Base-by-base conservation (phyloP, 2,113 vertebrate genomes). In the Oplegnathus fasciatus region DNA sequence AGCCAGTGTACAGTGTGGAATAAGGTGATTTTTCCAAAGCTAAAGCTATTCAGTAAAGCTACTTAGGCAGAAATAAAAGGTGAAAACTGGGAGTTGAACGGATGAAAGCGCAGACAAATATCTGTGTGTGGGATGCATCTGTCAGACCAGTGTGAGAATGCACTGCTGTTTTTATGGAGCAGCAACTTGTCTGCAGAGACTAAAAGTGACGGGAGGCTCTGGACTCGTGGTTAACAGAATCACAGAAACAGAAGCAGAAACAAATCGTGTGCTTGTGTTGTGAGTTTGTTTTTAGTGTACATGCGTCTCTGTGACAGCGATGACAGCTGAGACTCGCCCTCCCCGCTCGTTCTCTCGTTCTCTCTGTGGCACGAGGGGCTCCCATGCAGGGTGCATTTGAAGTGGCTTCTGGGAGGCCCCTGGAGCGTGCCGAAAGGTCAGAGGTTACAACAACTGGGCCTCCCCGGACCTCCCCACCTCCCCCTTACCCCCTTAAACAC, bases 391-490 rank as follows among this genome's bases (percentile, higher is more conserved):
- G 65, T 87, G 86, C 86, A 88, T 95, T 95, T 95, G 91, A 94
- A 95, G 95, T 95, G 94, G 94, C 91, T 95, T 93, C 89, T 94
- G 92, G 93, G 93, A 93, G 91, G 92, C 90, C 88, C 88, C 86
- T 50, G 93, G 90, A 95, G 94, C 89, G 93, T 94, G 94, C 89
- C 90, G 72, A 83, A 84, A 90, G 95, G 95, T 96, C 94, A 94
- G 88, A 92, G 94, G 95, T 94, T 95, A 96, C 83, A 93, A 95
- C 94, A 96, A 95, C 94, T 90, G 84, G 86, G 86, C 90, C 93
- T 90, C 90, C 89, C 89, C 78, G 82, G 83, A 88, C 87, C 94
- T 86, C 92, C 89, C 83, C 71, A 61, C 66, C 67, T 75, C 48
- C 55, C 83, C 61, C 28, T 80, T 73, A 76, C 54, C 76, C 55